These are phyloP conservation scores for Eulacestoma nigropectus DNA, from an alignment of 2,113 vertebrate genomes.

Conservation along the genomic window DNA sequence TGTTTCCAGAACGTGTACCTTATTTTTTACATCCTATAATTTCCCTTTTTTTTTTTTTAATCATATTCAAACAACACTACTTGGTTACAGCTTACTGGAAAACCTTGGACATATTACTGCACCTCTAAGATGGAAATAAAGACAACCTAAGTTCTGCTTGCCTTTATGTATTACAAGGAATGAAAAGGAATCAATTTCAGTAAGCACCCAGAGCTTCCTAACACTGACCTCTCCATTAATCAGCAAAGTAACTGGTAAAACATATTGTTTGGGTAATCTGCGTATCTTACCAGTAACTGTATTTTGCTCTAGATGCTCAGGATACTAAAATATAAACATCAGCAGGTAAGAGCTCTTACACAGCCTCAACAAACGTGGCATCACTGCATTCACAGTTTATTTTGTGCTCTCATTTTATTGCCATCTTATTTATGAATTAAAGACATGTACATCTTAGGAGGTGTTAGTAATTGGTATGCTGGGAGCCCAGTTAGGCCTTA, in stretches of 20 bases:
- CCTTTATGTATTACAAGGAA: not conserved
- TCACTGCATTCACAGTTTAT: not conserved
- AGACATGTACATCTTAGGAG: not conserved
- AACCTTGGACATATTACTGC: not conserved
- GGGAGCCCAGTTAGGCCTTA: not conserved
- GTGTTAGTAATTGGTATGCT: not conserved
- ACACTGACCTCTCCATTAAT: not conserved
- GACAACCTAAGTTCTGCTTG: not conserved
- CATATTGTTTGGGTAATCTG: not conserved
- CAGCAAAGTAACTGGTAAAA: not conserved
- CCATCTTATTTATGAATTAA: not conserved
- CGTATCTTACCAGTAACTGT: not conserved
- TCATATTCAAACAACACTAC: not conserved
- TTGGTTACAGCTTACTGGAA: not conserved
- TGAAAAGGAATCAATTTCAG: not conserved
- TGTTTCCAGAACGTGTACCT: not conserved
- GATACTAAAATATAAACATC: not conserved
- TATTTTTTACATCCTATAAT: not conserved
- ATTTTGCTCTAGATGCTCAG: not conserved
- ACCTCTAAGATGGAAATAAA: not conserved
- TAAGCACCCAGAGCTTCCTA: not conserved
- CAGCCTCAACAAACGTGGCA: not conserved
- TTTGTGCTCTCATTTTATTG: not conserved
- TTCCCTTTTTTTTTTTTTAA: not conserved
- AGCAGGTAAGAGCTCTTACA: not conserved